These are phyloP conservation scores for Zaprionus ornatus DNA, from an alignment of 1,140 invertebrate genomes.

Conservation along the genomic window DNA sequence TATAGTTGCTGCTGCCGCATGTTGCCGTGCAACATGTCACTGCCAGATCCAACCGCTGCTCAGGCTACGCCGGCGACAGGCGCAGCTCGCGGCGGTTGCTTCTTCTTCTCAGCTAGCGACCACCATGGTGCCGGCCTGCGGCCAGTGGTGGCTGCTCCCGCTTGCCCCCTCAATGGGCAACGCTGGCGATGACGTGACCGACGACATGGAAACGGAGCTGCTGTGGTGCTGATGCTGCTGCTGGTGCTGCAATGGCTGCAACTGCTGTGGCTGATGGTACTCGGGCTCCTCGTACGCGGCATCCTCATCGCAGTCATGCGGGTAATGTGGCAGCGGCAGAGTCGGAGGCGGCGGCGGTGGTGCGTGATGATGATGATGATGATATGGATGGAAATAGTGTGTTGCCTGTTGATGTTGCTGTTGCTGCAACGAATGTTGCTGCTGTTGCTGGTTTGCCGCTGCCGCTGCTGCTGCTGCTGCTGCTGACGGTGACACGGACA, in stretches of 20 bases:
- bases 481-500: constrained; percentile 42
- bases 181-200: constrained; percentile 59
- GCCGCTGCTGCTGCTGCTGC: constrained; percentile 31
- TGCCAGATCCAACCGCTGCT: constrained; percentile 69
- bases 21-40: constrained; percentile 57
- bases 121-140: constrained; percentile 71
- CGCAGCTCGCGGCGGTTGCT: constrained; percentile 64
- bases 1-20: constrained; percentile 15
- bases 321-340: constrained; percentile 49
- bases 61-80: constrained; percentile 41
- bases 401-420: constrained; percentile 32
- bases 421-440: constrained; percentile 25
- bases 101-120: constrained; percentile 79
- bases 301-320: constrained; percentile 68
- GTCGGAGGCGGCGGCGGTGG: constrained; percentile 21
- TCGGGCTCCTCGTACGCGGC: constrained; percentile 76
- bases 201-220: constrained; percentile 61
- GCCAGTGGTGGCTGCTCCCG: constrained; percentile 57
- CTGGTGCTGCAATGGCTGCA: constrained; percentile 51
- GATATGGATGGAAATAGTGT: constrained; percentile 69
- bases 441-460: constrained; percentile 37
- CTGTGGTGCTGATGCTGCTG: constrained; percentile 28
- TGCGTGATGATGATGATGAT: constrained; percentile 58
- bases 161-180: constrained; percentile 16
- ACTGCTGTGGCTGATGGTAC: constrained; percentile 77